Percentiles rank a stretch among this genome's conserved stretches.
phyloP scores from a whole-genome alignment of 2,113 vertebrate genomes.

The Aplodontia rufa region DNA sequence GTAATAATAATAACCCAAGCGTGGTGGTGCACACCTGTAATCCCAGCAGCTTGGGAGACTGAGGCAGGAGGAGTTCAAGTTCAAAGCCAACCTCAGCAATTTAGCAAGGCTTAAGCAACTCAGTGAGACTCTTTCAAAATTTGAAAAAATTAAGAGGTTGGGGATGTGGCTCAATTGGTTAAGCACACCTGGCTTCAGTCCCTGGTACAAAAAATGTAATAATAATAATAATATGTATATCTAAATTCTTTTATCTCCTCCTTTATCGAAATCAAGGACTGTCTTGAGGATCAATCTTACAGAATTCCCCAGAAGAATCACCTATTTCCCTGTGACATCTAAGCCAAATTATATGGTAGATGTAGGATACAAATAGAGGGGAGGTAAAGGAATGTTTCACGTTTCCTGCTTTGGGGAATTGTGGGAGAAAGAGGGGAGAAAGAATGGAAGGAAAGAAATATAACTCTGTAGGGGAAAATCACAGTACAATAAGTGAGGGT shows the following conservation, averaged over 20 bases:
- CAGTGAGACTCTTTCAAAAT: no score
- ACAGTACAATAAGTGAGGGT: background rate
- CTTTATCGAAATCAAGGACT: conserved; percentile 23
- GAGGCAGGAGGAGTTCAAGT: no score
- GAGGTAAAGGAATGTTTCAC: background rate
- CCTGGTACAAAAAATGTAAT: no score
- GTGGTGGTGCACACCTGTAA: no score
- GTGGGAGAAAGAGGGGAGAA: background rate
- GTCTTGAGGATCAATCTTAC: background rate
- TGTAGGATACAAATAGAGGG: background rate
- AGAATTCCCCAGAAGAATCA: background rate
- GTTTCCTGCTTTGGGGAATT: background rate
- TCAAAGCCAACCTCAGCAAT: no score
- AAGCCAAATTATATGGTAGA: background rate
- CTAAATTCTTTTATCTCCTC: background rate
- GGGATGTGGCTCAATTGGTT: no score
- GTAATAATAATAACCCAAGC: background rate
- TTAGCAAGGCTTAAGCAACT: no score
- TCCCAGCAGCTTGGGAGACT: no score
- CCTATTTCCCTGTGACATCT: conserved; percentile 18
- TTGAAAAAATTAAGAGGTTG: no score
- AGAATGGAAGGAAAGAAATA: background rate
- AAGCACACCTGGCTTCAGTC: no score
- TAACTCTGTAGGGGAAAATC: background rate
- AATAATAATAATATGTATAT: background rate